Evolutionary conservation across 2,888 invertebrate species (phyloP).

Genomic region (Gibbula magus): DNA sequence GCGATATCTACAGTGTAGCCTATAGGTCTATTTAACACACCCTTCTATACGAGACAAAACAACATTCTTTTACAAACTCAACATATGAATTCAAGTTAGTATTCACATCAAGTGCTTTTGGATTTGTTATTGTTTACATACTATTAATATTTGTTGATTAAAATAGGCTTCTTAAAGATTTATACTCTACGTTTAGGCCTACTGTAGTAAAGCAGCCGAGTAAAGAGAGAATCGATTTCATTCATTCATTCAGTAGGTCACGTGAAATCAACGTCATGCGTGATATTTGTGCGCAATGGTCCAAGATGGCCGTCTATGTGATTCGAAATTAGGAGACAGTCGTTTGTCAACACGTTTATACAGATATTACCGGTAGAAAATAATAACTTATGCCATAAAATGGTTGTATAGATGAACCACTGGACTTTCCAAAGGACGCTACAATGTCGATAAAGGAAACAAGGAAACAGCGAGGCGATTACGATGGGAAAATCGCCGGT

Average conservation of each 20-base stretch:
- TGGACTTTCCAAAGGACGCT: background rate
- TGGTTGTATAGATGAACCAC: slow-evolving; percentile 4
- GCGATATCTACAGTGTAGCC: no score
- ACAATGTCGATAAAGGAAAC: slow-evolving; percentile 51
- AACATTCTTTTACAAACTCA: no score
- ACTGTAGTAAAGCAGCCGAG: no score
- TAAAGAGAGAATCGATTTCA: background rate
- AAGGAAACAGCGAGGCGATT: slow-evolving; percentile 61
- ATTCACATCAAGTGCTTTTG: no score
- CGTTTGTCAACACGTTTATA: slow-evolving; percentile 16
- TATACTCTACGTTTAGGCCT: no score
- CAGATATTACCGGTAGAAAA: background rate
- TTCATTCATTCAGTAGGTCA: slow-evolving; percentile 8
- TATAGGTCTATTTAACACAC: no score
- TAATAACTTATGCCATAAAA: background rate
- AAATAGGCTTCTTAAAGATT: no score
- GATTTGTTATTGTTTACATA: no score
- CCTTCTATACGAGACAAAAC: no score
- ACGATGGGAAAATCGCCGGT: slow-evolving; percentile 79
- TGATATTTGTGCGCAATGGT: slow-evolving; percentile 10
- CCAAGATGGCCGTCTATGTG: slow-evolving; percentile 26
- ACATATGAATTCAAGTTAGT: no score
- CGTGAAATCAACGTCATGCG: slow-evolving; percentile 11
- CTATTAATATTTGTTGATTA: no score
- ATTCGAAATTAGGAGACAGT: slow-evolving; percentile 21